phyloP scores from a whole-genome alignment of 2,888 invertebrate species.

The Nomada flava region DNA sequence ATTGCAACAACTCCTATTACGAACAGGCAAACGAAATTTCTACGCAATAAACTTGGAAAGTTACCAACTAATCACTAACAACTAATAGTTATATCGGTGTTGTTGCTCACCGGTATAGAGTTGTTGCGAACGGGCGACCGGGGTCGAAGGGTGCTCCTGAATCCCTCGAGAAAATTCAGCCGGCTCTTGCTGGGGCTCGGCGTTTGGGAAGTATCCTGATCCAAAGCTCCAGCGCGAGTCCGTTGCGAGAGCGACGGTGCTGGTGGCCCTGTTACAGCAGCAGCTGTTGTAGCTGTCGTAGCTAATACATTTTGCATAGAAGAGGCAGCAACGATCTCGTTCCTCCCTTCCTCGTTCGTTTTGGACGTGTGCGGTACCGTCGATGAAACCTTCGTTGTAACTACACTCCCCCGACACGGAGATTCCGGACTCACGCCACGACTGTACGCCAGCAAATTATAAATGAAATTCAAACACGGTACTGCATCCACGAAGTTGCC shows the following conservation, averaged over 20 bases:
- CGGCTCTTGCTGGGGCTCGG: constrained; percentile 85
- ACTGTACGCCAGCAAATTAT: constrained; percentile 82
- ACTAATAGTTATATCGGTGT: constrained; percentile 1
- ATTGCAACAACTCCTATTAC: constrained; percentile 74
- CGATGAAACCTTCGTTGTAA: constrained; percentile 72
- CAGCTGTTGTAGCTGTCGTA: constrained; percentile 11
- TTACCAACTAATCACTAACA: not conserved
- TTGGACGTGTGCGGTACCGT: constrained; percentile 72
- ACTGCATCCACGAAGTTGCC: constrained; percentile 61
- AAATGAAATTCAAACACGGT: constrained; percentile 80
- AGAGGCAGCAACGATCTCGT: constrained; percentile 5
- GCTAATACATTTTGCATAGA: not conserved
- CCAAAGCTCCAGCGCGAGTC: constrained; percentile 71
- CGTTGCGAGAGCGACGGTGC: constrained; percentile 73
- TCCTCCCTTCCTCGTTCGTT: constrained; percentile 70
- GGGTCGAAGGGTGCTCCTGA: constrained; percentile 86
- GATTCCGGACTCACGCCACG: constrained; percentile 80
- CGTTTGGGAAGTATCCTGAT: constrained; percentile 76
- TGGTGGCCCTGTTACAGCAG: not conserved
- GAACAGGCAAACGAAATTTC: constrained; percentile 39
- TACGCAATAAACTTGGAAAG: not conserved
- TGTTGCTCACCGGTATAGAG: constrained; percentile 81
- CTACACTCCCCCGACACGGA: constrained; percentile 63
- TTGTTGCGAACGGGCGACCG: constrained; percentile 82
- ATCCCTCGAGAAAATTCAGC: constrained; percentile 87